Conservation (phyloP, 1,140 invertebrate genomes). For the Ostrea denselamellosa region DNA sequence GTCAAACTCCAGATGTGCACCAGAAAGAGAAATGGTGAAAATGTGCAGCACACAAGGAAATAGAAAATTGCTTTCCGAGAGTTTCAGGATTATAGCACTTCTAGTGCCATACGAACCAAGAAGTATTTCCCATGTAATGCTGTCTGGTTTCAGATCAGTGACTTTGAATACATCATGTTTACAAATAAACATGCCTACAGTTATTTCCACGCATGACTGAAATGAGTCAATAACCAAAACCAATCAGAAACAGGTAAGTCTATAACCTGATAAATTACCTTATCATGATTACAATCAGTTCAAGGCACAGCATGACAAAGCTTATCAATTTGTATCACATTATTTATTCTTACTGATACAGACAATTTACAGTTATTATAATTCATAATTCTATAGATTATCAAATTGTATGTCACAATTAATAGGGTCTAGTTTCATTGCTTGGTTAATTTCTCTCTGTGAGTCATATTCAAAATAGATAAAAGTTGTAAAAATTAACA, state of each 20-base stretch:
- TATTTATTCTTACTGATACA: not conserved
- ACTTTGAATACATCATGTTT: conserved; percentile 20
- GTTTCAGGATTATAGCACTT: not conserved
- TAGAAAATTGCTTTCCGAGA: not conserved
- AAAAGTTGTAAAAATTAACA: too few species aligned
- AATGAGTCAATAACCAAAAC: not conserved
- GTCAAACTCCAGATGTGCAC: too few species aligned
- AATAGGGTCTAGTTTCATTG: too few species aligned
- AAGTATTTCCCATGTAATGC: not conserved
- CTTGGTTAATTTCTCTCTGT: too few species aligned
- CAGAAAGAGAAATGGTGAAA: too few species aligned
- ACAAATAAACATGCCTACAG: conserved; percentile 8
- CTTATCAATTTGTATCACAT: too few species aligned
- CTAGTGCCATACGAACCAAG: too few species aligned
- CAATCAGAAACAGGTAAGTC: not conserved
- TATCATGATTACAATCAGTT: not conserved
- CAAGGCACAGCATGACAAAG: not conserved
- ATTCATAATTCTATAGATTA: not conserved
- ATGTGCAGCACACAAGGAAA: too few species aligned
- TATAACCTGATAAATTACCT: not conserved
- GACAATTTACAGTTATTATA: not conserved
- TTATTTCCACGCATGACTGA: not conserved
- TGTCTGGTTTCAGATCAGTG: not conserved
- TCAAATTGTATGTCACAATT: too few species aligned
- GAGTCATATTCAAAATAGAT: too few species aligned